Evolutionary conservation across 2,797 vertebrate species (phyloP).

Genomic region (Liparis tanakae): DNA sequence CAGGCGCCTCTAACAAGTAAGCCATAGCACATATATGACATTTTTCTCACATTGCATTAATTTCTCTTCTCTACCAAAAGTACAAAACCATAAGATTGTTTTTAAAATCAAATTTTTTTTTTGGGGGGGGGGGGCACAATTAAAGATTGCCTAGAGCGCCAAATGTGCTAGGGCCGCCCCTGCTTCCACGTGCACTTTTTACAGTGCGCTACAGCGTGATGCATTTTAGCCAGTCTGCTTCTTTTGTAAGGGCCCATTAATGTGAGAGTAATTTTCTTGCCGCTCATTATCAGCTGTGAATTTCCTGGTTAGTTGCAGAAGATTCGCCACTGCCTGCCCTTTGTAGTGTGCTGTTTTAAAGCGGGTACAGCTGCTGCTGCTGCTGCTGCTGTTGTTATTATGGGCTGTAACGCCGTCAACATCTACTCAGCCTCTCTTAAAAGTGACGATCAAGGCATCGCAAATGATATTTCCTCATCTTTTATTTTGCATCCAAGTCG

Average conservation of each 20-base stretch:
- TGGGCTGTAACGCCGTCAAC: constrained; percentile 13
- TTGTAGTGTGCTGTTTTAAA: constrained; percentile 16
- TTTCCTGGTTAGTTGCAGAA: constrained; percentile 1
- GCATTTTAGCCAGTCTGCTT: background rate
- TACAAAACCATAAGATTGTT: too few relatives aligned
- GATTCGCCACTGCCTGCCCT: background rate
- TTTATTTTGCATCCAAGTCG: constrained; percentile 4
- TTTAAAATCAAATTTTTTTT: too few relatives aligned
- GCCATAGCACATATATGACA: too few relatives aligned
- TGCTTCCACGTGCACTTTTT: background rate
- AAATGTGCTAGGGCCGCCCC: too few relatives aligned
- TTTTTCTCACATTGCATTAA: too few relatives aligned
- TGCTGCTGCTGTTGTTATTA: constrained; percentile 12
- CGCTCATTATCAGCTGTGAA: constrained; percentile 3
- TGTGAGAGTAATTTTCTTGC: background rate
- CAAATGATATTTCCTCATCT: constrained; percentile 27
- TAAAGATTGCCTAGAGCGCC: too few relatives aligned
- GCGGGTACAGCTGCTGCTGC: background rate
- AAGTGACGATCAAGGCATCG: constrained; percentile 31
- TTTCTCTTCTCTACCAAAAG: too few relatives aligned
- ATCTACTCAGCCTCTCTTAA: constrained; percentile 24
- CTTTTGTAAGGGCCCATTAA: constrained; percentile 5
- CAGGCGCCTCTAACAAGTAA: too few relatives aligned
- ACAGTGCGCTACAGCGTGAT: background rate
- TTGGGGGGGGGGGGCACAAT: too few relatives aligned